Conservation (phyloP, 2,113 vertebrate species). For the Sturnira hondurensis region DNA sequence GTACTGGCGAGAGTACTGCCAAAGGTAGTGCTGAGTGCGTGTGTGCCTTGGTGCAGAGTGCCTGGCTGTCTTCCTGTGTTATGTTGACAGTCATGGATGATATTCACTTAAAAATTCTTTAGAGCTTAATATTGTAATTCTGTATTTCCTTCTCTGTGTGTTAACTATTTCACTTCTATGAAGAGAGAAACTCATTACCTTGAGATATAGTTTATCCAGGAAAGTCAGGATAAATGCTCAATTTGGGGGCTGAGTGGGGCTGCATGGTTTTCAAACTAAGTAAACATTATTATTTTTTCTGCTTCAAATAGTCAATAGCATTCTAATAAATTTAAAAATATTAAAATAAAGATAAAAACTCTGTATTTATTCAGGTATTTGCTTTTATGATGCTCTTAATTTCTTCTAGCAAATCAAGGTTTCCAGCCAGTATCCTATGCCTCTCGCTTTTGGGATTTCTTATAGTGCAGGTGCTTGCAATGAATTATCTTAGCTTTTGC, state of each 20-base stretch:
- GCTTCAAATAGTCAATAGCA: neutral
- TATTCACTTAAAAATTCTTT: neutral
- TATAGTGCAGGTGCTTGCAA: neutral
- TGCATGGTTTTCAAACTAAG: neutral
- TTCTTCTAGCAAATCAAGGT: neutral
- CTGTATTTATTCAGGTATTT: neutral
- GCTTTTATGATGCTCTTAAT: neutral
- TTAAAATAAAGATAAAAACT: neutral
- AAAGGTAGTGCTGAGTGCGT: neutral
- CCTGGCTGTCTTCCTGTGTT: neutral
- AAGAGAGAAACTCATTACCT: neutral
- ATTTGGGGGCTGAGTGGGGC: neutral
- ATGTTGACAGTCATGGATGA: neutral
- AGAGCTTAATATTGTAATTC: constrained; percentile 6
- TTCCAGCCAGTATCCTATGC: neutral
- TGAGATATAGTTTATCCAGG: neutral
- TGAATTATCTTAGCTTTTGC: neutral
- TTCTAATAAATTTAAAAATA: neutral
- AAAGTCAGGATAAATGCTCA: neutral
- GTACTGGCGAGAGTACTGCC: neutral
- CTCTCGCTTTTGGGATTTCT: neutral
- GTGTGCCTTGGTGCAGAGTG: neutral
- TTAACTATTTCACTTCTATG: neutral
- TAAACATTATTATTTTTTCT: neutral
- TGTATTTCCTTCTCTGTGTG: neutral